Evolutionary conservation across 2,888 invertebrate genomes (phyloP), one percentile per base, ranked within the genome.

Genomic region (Clostera curtula): DNA sequence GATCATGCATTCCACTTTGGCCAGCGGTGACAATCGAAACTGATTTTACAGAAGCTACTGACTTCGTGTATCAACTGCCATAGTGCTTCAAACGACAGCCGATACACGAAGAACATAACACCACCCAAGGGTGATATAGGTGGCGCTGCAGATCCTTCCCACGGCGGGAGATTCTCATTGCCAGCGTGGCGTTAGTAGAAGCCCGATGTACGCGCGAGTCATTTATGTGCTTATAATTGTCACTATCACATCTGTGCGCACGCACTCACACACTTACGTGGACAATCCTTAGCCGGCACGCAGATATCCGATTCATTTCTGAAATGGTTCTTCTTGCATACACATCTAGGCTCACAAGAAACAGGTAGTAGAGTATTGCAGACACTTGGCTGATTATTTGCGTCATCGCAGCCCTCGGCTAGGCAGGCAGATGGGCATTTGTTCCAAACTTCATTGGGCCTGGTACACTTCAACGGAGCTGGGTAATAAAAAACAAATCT

Each of bases 271-370:
- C 27, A 31, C 34, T 27, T 23, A 35, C 49, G 34, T n/a, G n/a
- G n/a, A 29, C 66, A 66, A 13, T 59, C 36, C 0, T 31, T 15
- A 5, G 40, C 37, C 1, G 52, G 43, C 1, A 67, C 48, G 28
- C 67, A 67, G n/a, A 45, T 25, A 3, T 43, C 57, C 0, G 26
- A 29, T 1, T 24, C 31, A 19, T 61, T 49, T 34, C 65, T 57
- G n/a, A 43, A 61, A 24, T 40, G 36, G 5, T 40, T 31, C 18
- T 53, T 40, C 16, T 30, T 28, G 24, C 67, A 67, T 3, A 48
- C 32, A 24, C 66, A 65, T 29, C 36, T 41, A 13, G 67, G 66
- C 14, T 58, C 41, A 36, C 66, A 66, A 19, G 60, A n/a, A n/a
- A n/a, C 58, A n/a, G 49, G 31, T 3, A 60, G 27, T 0, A 57